phyloP scores from a whole-genome alignment of 2,888 invertebrate genomes.

The Sarcophaga subvicina region DNA sequence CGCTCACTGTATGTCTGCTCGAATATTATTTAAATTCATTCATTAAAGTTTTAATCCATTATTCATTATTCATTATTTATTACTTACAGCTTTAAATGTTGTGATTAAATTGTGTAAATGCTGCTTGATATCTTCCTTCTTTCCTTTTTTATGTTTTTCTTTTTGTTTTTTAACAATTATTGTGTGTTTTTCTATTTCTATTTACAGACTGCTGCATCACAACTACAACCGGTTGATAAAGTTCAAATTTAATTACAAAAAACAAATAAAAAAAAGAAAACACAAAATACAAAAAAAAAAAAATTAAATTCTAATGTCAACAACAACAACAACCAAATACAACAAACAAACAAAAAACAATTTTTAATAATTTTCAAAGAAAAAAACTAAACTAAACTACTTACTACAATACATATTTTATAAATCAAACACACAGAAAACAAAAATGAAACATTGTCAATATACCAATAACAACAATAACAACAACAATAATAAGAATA shows the following conservation, averaged over 20 bases:
- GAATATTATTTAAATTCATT: no score
- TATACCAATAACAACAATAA: not conserved
- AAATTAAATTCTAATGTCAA: slow-evolving; percentile 50
- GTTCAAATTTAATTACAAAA: slow-evolving; percentile 75
- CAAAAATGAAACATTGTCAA: not conserved
- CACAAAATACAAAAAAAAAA: slow-evolving; percentile 43
- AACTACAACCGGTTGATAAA: slow-evolving; percentile 79
- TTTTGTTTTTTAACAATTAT: slow-evolving; percentile 46
- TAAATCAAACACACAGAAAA: no score
- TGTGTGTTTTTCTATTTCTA: slow-evolving; percentile 65
- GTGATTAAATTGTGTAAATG: not conserved
- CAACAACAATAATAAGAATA: not conserved
- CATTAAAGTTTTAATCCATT: not conserved
- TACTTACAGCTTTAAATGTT: not conserved
- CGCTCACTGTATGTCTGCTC: no score
- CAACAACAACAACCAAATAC: slow-evolving; percentile 58
- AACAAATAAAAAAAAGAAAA: slow-evolving; percentile 72
- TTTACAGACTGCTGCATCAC: slow-evolving; percentile 80
- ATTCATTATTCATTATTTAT: not conserved
- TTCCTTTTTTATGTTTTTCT: not conserved
- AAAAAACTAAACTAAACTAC: not conserved
- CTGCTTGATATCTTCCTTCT: not conserved
- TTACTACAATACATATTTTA: not conserved
- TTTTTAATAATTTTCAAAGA: not conserved
- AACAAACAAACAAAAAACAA: slow-evolving; percentile 28